A percentile compares a stretch with the other conserved stretches of the same genome.
phyloP scores from a whole-genome alignment of 92 coral and sea anemone species.

The Chrysogorgia sp. region DNA sequence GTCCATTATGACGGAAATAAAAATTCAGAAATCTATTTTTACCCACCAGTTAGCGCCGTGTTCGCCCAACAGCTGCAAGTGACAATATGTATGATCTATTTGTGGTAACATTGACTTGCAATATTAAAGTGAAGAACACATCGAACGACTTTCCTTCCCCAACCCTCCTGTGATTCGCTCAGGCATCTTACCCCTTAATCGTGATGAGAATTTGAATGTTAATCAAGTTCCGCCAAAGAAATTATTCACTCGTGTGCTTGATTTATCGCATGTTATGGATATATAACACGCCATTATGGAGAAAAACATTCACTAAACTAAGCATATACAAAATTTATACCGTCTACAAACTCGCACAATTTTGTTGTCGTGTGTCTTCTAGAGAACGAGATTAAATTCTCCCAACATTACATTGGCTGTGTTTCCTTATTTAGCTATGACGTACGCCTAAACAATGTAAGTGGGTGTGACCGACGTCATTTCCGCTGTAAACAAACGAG shows the following conservation, averaged over 20 bases:
- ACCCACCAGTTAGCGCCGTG: slow-evolving; percentile 96
- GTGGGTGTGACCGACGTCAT: slow-evolving; percentile 43
- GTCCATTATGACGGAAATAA: slow-evolving; percentile 92
- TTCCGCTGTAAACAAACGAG: slow-evolving; percentile 21
- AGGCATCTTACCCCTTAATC: slow-evolving; percentile 66
- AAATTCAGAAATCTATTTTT: slow-evolving; percentile 99
- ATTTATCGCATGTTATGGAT: not conserved
- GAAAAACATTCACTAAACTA: not conserved
- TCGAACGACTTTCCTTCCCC: slow-evolving; percentile 29
- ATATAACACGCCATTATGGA: not conserved
- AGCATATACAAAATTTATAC: not conserved
- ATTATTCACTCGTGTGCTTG: not conserved
- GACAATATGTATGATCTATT: slow-evolving; percentile 94
- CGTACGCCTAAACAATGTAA: not conserved
- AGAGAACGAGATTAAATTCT: not conserved
- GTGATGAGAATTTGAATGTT: slow-evolving; percentile 65
- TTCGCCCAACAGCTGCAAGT: slow-evolving; percentile 95
- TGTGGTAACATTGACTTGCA: slow-evolving; percentile 88
- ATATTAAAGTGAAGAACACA: slow-evolving; percentile 62
- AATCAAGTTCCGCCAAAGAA: slow-evolving; percentile 19
- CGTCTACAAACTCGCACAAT: not conserved
- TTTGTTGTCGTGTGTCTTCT: not conserved
- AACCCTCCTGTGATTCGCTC: slow-evolving; percentile 79
- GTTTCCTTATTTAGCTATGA: slow-evolving; percentile 31
- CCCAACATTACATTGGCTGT: not conserved